A percentile compares a stretch with the other conserved stretches of the same genome.
phyloP scores from a whole-genome alignment of 2,888 invertebrate genomes.

The Ennomos quercinarius region DNA sequence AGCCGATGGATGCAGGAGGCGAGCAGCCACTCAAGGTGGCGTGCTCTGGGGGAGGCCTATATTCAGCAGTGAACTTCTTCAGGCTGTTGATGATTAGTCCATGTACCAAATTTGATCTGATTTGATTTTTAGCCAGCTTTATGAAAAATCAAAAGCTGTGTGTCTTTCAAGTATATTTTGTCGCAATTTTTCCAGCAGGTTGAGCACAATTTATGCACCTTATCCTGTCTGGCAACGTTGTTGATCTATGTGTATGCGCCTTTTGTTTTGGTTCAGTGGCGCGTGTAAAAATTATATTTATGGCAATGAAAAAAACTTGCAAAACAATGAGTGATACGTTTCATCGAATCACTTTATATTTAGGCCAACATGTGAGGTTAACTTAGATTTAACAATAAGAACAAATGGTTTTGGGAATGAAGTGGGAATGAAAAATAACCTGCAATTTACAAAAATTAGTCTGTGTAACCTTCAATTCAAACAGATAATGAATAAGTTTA shows the following conservation, averaged over 20 bases:
- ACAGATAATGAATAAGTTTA: too few relatives aligned
- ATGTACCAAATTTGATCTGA: too few relatives aligned
- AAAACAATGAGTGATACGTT: neutral
- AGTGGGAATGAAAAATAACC: too few relatives aligned
- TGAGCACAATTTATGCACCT: slow-evolving; percentile 26
- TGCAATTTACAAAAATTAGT: too few relatives aligned
- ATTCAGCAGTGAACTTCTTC: too few relatives aligned
- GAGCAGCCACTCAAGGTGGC: too few relatives aligned
- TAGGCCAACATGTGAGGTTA: neutral
- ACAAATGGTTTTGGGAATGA: too few relatives aligned
- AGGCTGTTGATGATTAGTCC: too few relatives aligned
- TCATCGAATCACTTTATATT: neutral
- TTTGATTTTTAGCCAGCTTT: slow-evolving; percentile 6
- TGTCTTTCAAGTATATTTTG: slow-evolving; percentile 23
- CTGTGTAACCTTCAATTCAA: too few relatives aligned
- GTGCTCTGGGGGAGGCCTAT: too few relatives aligned
- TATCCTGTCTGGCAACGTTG: slow-evolving; percentile 17
- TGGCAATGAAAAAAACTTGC: neutral
- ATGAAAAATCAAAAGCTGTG: slow-evolving; percentile 14
- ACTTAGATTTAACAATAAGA: too few relatives aligned
- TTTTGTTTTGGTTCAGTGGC: slow-evolving; percentile 5
- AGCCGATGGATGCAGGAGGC: too few relatives aligned
- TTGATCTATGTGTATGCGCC: slow-evolving; percentile 22
- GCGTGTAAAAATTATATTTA: neutral
- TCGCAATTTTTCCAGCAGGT: slow-evolving; percentile 19